Base-by-base conservation (phyloP, 2,113 vertebrate species). In the Sinocyclocheilus anshuiensis region DNA sequence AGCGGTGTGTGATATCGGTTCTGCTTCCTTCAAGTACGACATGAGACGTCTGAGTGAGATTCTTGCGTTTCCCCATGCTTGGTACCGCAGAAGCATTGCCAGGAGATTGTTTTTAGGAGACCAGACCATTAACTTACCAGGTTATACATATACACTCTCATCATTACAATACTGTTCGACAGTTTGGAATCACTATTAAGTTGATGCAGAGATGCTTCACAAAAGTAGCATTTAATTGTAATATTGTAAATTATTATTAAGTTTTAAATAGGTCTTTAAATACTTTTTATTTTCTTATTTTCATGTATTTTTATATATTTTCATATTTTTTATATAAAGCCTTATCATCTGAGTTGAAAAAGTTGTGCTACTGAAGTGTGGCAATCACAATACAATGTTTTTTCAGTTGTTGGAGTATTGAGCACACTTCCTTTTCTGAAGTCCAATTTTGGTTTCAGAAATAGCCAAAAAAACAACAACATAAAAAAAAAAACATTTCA, bases 1-100 rank as follows among this genome's bases (percentile, higher is more conserved):
- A 99, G 98, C 98, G 83, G 98, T 99, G 83, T 99, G 98, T 89
- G 98, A 99, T 92, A 99, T 99, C 80, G 98, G 98, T 55, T 99
- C 98, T 1, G 98, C 98, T 69, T 99, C 98, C 69, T 99, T 99
- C 90, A 99, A 99, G 89, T 99, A 99, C 0, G 98, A 99, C 90
- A 99, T 99, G 98, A 95, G 98, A 22, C 95, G 98, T 50, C 96
- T 99, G 88, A 98, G 98, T 85, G 98, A 99, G 94, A 99, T 99
- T 91, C 93, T 99, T 87, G 98, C 98, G 69, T 99, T 99, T 89
- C 98, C 98, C 1, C 96, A 96, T 90, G 98, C 98, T 77, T 99
- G 98, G 98, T 99, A 99, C 88, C 96, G 98, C 20, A 96, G 98
- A 45, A 99, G 98, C 88, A 99, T 99, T 72, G 98, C 98, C 88